Percentiles rank a stretch among this genome's conserved stretches.
Conservation (phyloP, 2,113 vertebrate genomes). For the Urocitellus parryii region DNA sequence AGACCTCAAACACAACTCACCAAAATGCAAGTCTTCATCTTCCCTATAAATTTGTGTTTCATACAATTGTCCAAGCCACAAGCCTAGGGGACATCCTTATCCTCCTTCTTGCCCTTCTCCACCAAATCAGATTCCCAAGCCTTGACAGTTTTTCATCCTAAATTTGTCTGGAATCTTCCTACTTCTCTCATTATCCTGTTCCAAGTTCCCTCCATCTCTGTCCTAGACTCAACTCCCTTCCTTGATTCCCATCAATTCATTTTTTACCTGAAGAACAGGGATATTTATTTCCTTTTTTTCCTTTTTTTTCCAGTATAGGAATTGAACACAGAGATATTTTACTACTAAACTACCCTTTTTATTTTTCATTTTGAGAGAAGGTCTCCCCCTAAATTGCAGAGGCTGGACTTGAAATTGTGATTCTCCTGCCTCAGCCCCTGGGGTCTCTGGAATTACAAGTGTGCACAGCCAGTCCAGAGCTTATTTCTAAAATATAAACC, state of each 20-base stretch:
- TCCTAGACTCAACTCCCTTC: neutral
- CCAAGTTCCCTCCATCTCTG: neutral
- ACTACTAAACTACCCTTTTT: neutral
- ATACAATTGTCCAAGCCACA: neutral
- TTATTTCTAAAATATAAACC: neutral
- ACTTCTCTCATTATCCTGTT: neutral
- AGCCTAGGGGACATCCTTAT: neutral
- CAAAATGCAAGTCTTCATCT: neutral
- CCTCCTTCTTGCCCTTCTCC: neutral
- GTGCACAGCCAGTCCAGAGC: neutral
- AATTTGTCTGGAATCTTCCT: neutral
- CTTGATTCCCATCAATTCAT: neutral
- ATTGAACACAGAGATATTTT: neutral
- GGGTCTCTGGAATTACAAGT: neutral
- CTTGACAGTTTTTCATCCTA: neutral
- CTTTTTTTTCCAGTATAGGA: neutral
- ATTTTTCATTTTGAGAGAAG: neutral
- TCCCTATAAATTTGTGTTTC: neutral
- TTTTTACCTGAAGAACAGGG: neutral
- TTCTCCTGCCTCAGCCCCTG: neutral
- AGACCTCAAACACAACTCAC: neutral
- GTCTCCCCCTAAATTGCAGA: neutral
- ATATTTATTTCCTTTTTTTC: neutral
- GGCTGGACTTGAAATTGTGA: neutral
- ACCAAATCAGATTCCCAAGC: neutral